These are phyloP conservation scores for Gobiocypris rarus DNA, from an alignment of 2,113 vertebrate genomes.

Conservation along the genomic window DNA sequence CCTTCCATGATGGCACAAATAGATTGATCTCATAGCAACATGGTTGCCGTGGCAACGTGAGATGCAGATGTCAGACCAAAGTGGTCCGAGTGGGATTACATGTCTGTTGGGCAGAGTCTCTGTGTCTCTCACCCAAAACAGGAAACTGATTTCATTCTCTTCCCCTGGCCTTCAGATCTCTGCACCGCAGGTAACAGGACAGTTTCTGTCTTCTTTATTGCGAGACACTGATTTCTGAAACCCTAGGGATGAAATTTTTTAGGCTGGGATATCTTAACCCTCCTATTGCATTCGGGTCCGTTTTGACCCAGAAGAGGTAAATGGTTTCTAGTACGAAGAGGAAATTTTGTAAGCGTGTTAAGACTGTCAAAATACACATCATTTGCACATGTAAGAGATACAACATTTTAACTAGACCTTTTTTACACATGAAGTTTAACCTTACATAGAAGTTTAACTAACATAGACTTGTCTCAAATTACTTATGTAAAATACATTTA, in stretches of 20 bases:
- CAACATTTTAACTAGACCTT: too few relatives aligned
- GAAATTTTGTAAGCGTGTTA: too few relatives aligned
- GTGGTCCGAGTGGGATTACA: slow-evolving; percentile 68
- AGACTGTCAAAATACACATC: too few relatives aligned
- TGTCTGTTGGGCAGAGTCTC: slow-evolving; percentile 61
- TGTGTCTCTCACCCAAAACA: slow-evolving; percentile 33
- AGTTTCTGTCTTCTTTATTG: neutral
- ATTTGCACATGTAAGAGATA: too few relatives aligned
- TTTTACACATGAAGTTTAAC: too few relatives aligned
- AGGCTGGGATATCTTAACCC: neutral
- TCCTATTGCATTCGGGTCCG: too few relatives aligned
- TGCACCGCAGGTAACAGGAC: neutral
- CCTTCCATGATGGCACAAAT: slow-evolving; percentile 71
- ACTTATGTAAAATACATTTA: too few relatives aligned
- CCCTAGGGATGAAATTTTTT: neutral
- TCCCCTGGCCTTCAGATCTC: neutral
- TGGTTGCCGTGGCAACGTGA: slow-evolving; percentile 68
- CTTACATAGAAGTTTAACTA: too few relatives aligned
- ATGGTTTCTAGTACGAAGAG: too few relatives aligned
- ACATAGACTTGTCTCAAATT: too few relatives aligned
- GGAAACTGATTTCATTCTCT: slow-evolving; percentile 30
- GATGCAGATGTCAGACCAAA: slow-evolving; percentile 73
- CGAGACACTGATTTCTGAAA: neutral
- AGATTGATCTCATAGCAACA: slow-evolving; percentile 81
- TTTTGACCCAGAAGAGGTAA: too few relatives aligned